Conservation (phyloP, 2,113 vertebrate genomes). For the Cranoglanis bouderius region DNA sequence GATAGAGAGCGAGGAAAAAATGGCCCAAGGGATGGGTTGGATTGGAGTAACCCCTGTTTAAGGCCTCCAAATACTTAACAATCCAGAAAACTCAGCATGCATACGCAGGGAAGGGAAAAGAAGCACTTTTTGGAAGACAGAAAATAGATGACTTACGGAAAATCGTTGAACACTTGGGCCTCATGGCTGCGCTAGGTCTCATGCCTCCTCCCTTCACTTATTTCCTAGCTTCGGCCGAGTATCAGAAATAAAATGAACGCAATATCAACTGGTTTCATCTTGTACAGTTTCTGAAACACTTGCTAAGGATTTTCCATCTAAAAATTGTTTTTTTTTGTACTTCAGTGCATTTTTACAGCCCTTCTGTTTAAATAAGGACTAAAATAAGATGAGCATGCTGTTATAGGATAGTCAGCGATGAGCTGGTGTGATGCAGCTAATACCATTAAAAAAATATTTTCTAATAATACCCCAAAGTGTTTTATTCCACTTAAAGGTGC, state of each 20-base stretch:
- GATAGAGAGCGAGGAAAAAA: background rate
- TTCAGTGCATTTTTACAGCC: too few relatives aligned
- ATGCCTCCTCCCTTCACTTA: background rate
- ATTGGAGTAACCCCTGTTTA: conserved; percentile 25
- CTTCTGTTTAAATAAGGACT: background rate
- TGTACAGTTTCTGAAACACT: too few relatives aligned
- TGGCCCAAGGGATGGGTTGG: background rate
- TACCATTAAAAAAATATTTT: background rate
- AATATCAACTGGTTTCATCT: background rate
- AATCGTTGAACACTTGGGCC: background rate
- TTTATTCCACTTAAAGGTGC: background rate
- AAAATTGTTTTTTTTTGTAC: background rate
- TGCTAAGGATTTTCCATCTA: background rate
- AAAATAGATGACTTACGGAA: conserved; percentile 38
- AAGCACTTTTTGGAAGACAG: background rate
- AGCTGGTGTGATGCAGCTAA: background rate
- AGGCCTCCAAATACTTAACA: conserved; percentile 35
- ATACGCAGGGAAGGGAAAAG: conserved; percentile 10
- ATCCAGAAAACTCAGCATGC: conserved; percentile 8
- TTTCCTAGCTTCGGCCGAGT: background rate
- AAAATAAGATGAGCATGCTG: background rate
- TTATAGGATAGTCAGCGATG: background rate
- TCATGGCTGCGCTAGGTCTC: background rate
- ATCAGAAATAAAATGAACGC: background rate
- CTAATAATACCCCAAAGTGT: background rate